Evolutionary conservation across 2,888 invertebrate genomes (phyloP).

Genomic region (Hemicrepidius hirtus): DNA sequence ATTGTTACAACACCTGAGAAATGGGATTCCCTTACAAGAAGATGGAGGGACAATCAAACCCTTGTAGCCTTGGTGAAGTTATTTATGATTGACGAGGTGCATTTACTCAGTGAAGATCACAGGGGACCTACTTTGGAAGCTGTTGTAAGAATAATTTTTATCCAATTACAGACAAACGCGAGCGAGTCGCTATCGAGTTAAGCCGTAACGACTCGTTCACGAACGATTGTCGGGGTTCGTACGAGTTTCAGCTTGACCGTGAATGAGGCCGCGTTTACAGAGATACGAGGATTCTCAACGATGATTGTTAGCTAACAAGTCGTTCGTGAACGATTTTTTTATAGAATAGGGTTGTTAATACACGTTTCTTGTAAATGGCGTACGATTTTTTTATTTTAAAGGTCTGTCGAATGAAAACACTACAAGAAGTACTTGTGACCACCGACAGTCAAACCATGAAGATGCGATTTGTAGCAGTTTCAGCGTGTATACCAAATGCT

Average conservation of each 20-base stretch:
- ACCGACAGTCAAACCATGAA: slow-evolving; percentile 19
- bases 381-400: slow-evolving; percentile 50
- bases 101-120: slow-evolving; percentile 81
- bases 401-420: slow-evolving; percentile 84
- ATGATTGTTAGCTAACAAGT: too few relatives aligned
- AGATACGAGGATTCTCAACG: too few relatives aligned
- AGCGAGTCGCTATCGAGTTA: too few relatives aligned
- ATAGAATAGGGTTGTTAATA: too few relatives aligned
- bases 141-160: slow-evolving; percentile 76
- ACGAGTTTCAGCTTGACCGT: too few relatives aligned
- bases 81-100: slow-evolving; percentile 86
- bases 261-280: too few relatives aligned
- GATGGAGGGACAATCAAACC: slow-evolving; percentile 81
- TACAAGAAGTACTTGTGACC: slow-evolving; percentile 70
- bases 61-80: slow-evolving; percentile 79
- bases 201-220: too few relatives aligned
- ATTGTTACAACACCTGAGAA: slow-evolving; percentile 90
- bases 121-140: slow-evolving; percentile 87
- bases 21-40: slow-evolving; percentile 87
- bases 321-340: too few relatives aligned
- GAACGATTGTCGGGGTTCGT: too few relatives aligned
- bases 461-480: slow-evolving; percentile 83
- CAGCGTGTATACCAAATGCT: slow-evolving; percentile 87
- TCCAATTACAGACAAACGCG: background rate
- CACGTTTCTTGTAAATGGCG: too few relatives aligned